Conservation (phyloP, 2,888 invertebrate species). For the Bombyx huttoni region DNA sequence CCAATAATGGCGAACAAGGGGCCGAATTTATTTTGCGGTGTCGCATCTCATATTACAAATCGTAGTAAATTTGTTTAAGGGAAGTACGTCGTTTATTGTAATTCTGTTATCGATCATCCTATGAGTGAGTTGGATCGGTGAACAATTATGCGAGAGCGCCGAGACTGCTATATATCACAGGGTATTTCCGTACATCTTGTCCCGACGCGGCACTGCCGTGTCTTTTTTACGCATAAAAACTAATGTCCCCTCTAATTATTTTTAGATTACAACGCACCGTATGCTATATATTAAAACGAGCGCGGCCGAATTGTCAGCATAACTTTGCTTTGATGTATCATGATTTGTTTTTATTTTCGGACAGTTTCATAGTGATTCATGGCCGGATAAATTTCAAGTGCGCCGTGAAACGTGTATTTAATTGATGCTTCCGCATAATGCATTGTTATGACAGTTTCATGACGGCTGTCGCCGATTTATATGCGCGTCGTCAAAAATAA, state of each 20-base stretch:
- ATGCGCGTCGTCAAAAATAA: conserved; percentile 2
- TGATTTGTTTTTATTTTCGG: conserved; percentile 68
- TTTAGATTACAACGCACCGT: conserved; percentile 71
- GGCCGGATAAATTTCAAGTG: conserved; percentile 60
- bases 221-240: conserved; percentile 71
- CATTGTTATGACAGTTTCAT: conserved; percentile 49
- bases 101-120: conserved; percentile 32
- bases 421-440: conserved; percentile 51
- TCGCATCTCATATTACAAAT: not conserved
- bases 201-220: conserved; percentile 43
- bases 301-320: conserved; percentile 69
- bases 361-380: conserved; percentile 63
- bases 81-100: conserved; percentile 3
- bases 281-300: conserved; percentile 65
- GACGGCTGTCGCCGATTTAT: conserved; percentile 25
- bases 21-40: conserved; percentile 5
- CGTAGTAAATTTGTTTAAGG: not conserved
- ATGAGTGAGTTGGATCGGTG: conserved; percentile 29
- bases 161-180: conserved; percentile 55
- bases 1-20: too few species aligned
- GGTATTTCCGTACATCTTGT: conserved; percentile 57
- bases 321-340: conserved; percentile 68
- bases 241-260: conserved; percentile 71
- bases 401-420: conserved; percentile 53
- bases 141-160: conserved; percentile 48